A percentile compares a stretch with the other conserved stretches of the same genome.
These are phyloP conservation scores for Aythya fuligula DNA, from an alignment of 2,797 vertebrate species.

Conservation along the genomic window DNA sequence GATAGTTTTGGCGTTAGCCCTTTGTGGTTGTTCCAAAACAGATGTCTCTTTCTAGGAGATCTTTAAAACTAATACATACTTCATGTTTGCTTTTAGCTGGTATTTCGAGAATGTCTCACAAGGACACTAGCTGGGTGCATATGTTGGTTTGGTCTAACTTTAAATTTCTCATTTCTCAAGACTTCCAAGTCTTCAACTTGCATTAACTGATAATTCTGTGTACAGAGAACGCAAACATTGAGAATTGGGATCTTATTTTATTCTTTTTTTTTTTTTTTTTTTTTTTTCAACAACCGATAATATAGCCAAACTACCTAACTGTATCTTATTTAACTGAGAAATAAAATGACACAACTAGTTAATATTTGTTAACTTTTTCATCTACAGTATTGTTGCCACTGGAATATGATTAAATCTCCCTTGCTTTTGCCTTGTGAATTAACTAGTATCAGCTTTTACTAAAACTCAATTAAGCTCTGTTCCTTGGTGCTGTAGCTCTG, in stretches of 20 bases:
- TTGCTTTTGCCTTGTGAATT: background rate
- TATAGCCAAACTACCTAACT: accelerated
- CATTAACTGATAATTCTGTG: background rate
- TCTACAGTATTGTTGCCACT: background rate
- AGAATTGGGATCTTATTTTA: background rate
- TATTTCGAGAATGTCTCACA: background rate
- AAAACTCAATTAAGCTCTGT: background rate
- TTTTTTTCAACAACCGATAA: background rate
- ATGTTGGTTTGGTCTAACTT: background rate
- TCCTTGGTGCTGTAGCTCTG: background rate
- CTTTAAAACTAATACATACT: background rate
- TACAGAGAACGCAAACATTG: background rate
- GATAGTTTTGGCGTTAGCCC: constrained; percentile 36
- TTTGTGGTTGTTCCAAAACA: constrained; percentile 29
- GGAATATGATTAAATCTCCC: background rate
- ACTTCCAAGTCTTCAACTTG: background rate
- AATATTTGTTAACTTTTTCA: background rate
- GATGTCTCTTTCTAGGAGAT: constrained; percentile 65
- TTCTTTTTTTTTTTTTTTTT: background rate
- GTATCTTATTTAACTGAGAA: background rate
- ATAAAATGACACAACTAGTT: background rate
- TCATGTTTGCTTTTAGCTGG: background rate
- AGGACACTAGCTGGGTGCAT: background rate
- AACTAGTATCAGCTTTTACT: background rate
- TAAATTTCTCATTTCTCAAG: background rate